A percentile compares a stretch with the other conserved stretches of the same genome.
Evolutionary conservation across 2,888 invertebrate genomes (phyloP).

Genomic region (Nymphalis c-album): DNA sequence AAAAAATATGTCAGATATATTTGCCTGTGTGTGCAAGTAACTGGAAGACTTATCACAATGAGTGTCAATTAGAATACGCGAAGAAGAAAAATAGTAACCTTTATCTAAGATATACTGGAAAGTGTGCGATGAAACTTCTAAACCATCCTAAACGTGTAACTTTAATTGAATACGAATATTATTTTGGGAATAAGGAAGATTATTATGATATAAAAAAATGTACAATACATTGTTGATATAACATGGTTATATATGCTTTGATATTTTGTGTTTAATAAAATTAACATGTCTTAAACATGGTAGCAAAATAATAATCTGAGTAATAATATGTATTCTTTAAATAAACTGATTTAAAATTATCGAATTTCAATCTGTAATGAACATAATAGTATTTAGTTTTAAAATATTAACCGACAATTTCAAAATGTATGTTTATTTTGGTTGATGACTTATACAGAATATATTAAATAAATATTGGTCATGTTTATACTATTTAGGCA

Average conservation of each 20-base stretch:
- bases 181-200: slow-evolving; percentile 2
- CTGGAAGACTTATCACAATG: slow-evolving; percentile 40
- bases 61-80: slow-evolving; percentile 41
- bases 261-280: too few species aligned
- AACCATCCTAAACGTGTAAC: background rate
- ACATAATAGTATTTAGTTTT: too few species aligned
- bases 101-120: slow-evolving; percentile 26
- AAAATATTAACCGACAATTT: too few species aligned
- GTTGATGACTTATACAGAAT: too few species aligned
- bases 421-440: too few species aligned
- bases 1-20: slow-evolving; percentile 39
- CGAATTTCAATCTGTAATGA: too few species aligned
- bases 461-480: too few species aligned
- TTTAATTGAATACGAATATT: slow-evolving; percentile 11
- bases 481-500: too few species aligned
- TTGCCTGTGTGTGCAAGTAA: slow-evolving; percentile 40
- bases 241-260: background rate
- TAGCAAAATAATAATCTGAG: too few species aligned
- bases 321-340: too few species aligned
- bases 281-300: too few species aligned
- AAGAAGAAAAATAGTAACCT: slow-evolving; percentile 22
- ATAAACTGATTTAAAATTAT: too few species aligned
- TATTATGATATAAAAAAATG: slow-evolving; percentile 1
- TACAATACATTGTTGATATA: slow-evolving; percentile 10
- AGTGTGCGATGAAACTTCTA: slow-evolving; percentile 15